Percentiles rank a stretch among this genome's conserved stretches.
phyloP scores from a whole-genome alignment of 2,797 vertebrate species.

The Acanthiza pusilla region DNA sequence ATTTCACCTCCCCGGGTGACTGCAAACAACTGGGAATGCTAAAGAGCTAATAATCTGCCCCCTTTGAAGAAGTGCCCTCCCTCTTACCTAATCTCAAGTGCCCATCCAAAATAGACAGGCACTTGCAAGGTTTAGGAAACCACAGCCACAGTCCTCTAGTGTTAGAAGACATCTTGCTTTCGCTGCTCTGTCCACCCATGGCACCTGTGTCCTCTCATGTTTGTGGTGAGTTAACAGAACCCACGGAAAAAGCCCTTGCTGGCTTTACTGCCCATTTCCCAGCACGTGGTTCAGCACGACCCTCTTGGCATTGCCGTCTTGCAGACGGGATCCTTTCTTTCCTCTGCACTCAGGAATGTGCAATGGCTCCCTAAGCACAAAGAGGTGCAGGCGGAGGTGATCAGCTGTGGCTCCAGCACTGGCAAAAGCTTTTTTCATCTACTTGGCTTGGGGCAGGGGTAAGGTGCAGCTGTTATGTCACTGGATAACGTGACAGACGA shows the following conservation, averaged over 20 bases:
- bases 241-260: not conserved
- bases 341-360: fast-evolving
- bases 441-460: not conserved
- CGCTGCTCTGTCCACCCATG: not conserved
- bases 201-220: not conserved
- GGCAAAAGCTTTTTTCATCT: not conserved
- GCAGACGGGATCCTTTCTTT: not conserved
- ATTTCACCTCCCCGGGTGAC: conserved; percentile 34
- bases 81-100: conserved; percentile 1
- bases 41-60: conserved; percentile 32
- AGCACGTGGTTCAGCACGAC: not conserved
- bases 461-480: not conserved
- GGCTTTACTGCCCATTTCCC: not conserved
- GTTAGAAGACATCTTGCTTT: not conserved
- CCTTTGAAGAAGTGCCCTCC: conserved; percentile 1
- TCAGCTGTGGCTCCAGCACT: not conserved
- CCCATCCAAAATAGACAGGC: not conserved
- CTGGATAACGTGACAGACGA: not conserved
- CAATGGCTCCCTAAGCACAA: not conserved
- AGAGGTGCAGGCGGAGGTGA: fast-evolving
- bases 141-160: not conserved
- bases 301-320: not conserved
- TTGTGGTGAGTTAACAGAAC: not conserved
- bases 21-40: conserved; percentile 14
- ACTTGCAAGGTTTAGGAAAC: not conserved